These are phyloP conservation scores for Drosophila biarmipes DNA, from an alignment of 1,140 invertebrate genomes.

Conservation along the genomic window DNA sequence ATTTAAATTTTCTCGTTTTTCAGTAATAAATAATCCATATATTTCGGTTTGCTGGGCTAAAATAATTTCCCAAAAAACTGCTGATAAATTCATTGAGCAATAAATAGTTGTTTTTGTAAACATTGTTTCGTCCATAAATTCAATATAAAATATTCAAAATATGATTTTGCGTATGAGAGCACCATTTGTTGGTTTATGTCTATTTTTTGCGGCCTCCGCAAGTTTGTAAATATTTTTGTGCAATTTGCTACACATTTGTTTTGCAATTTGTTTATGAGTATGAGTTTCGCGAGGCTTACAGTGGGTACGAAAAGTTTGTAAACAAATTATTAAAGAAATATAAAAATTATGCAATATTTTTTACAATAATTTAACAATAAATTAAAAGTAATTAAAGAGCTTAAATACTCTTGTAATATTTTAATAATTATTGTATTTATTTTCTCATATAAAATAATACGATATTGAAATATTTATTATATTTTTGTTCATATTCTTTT, in stretches of 20 bases:
- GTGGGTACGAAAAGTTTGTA: background rate
- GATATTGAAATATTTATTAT: background rate
- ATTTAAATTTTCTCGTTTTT: slow-evolving; percentile 51
- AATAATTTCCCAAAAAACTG: slow-evolving; percentile 45
- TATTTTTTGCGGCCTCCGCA: slow-evolving; percentile 22
- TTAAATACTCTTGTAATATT: no score
- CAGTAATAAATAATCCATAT: slow-evolving; percentile 36
- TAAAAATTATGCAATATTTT: no score
- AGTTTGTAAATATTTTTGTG: slow-evolving; percentile 56
- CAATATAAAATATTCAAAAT: slow-evolving; percentile 62
- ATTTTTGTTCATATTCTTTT: background rate
- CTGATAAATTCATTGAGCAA: slow-evolving; percentile 40
- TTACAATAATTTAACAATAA: background rate
- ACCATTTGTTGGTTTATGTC: slow-evolving; percentile 25
- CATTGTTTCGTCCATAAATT: slow-evolving; percentile 27
- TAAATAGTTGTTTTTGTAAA: slow-evolving; percentile 19
- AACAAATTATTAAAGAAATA: background rate
- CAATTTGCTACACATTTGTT: slow-evolving; percentile 42
- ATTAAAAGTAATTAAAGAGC: no score
- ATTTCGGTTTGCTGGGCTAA: slow-evolving; percentile 38
- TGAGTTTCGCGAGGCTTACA: background rate
- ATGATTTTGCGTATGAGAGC: slow-evolving; percentile 38
- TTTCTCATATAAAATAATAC: no score
- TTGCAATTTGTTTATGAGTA: slow-evolving; percentile 39
- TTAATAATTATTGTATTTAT: no score